A percentile compares a stretch with the other conserved stretches of the same genome.
phyloP scores from a whole-genome alignment of 2,888 invertebrate species.

The Lycophotia porphyrea region DNA sequence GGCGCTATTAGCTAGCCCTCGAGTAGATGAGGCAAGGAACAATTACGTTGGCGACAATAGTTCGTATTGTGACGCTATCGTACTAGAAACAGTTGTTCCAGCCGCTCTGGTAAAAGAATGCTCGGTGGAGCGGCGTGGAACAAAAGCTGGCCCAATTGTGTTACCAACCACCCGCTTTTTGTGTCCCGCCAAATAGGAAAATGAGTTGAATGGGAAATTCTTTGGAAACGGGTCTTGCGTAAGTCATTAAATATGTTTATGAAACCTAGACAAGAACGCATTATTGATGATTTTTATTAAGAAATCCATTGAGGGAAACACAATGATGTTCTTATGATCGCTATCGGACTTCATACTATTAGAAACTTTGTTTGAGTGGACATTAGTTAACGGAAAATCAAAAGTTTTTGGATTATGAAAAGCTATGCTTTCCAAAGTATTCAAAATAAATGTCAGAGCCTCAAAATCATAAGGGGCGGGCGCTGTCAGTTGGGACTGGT shows the following conservation, averaged over 20 bases:
- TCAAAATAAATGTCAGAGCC: background rate
- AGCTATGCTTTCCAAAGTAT: background rate
- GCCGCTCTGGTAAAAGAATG: slow-evolving; percentile 73
- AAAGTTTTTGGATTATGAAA: background rate
- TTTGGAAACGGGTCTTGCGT: slow-evolving; percentile 52
- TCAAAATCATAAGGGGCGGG: no score
- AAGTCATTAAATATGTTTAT: slow-evolving; percentile 48
- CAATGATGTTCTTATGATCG: background rate
- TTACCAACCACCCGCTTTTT: slow-evolving; percentile 78
- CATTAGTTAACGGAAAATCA: background rate
- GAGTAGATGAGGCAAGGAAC: slow-evolving; percentile 80
- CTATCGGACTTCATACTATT: background rate
- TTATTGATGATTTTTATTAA: slow-evolving; percentile 1
- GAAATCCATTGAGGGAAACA: background rate
- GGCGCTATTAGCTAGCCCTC: slow-evolving; percentile 78
- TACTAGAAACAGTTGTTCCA: slow-evolving; percentile 82
- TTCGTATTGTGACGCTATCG: slow-evolving; percentile 81
- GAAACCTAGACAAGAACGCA: background rate
- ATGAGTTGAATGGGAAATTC: slow-evolving; percentile 75
- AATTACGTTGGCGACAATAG: slow-evolving; percentile 82
- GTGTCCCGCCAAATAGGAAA: slow-evolving; percentile 76
- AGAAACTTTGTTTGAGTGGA: background rate
- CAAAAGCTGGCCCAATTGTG: slow-evolving; percentile 82
- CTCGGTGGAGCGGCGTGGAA: slow-evolving; percentile 72
- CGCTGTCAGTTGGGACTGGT: no score